phyloP scores from a whole-genome alignment of 2,113 vertebrate genomes.

The Limanda limanda region DNA sequence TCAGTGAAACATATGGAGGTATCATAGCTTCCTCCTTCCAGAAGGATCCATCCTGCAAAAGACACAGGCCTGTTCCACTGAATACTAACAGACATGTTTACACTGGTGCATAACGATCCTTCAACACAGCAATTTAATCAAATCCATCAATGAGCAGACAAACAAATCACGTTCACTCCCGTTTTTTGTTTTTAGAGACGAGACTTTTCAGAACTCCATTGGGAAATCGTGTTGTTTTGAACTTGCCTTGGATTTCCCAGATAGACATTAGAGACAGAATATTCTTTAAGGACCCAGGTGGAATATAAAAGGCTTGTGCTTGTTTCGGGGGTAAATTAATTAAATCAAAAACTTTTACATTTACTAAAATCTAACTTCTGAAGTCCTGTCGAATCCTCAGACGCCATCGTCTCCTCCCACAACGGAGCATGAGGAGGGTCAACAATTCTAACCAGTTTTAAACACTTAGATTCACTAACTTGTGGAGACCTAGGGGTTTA shows the following conservation, averaged over 20 bases:
- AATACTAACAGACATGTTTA: too few relatives aligned
- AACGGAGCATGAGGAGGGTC: too few relatives aligned
- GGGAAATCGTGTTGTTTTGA: background rate
- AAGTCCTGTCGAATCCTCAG: too few relatives aligned
- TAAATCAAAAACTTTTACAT: background rate
- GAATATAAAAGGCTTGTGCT: fast-evolving
- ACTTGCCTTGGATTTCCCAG: background rate
- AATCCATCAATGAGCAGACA: too few relatives aligned
- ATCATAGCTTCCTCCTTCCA: too few relatives aligned
- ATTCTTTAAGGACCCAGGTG: fast-evolving
- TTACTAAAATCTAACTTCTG: background rate
- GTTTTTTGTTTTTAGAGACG: too few relatives aligned
- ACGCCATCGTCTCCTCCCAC: background rate
- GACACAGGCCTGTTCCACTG: too few relatives aligned
- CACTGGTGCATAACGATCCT: background rate
- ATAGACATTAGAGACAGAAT: fast-evolving
- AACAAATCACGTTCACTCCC: too few relatives aligned
- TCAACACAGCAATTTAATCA: background rate
- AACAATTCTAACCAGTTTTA: background rate
- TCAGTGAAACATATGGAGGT: too few relatives aligned
- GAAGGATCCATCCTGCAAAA: too few relatives aligned
- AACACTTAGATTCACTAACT: background rate
- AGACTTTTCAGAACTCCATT: background rate
- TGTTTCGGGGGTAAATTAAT: background rate
- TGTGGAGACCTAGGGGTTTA: background rate